Base-by-base conservation (phyloP, 2,888 invertebrate genomes). In the Nymphalis c-album region DNA sequence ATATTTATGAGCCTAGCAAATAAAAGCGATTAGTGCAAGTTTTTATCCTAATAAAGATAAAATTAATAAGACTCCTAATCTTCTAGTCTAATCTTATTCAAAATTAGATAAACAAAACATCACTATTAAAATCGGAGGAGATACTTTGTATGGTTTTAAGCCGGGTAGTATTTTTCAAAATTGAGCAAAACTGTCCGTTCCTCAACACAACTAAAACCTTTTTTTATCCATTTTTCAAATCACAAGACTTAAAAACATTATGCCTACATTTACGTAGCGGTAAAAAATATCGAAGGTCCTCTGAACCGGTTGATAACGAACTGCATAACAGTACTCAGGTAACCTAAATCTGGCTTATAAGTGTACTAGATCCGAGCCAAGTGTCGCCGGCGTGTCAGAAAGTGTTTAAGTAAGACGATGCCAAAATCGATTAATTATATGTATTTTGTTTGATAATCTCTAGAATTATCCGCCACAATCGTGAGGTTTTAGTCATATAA, bases 301-400 rank as follows among this genome's bases (percentile, higher is more conserved):
- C 53, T 26, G 26, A 55, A 55, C 53, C 57, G 57, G 57, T 57
- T 57, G 57, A 40, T 66, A 66, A 66, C 65, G 60, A 66, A 18
- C 18, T 57, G 47, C 65, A 57, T 55, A 60, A 60, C 65, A 61
- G 55, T 55, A 55, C 60, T 66, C 65, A 55, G 65, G 65, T 60
- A 66, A 66, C 60, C 65, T 61, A 66, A 61, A 66, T 66, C 65
- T 22, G 50, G 60, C 65, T 61, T 55, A 60, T 65, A 60, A n/a
- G 53, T 61, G 60, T 53, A n/a, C 64, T 53, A 46, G 51, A 60
- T 60, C 46, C 47, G 55, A 55, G 57, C 35, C 60, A 18, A 61
- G 65, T 47, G 26, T 26, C 46, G 17, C 22, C 17, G 35, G 35
- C 53, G 47, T 60, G 53, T 60, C 47, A 46, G 26, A 45, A 65